These are phyloP conservation scores for Machaerirhynchus nigripectus DNA, from an alignment of 2,113 vertebrate species.

Conservation along the genomic window DNA sequence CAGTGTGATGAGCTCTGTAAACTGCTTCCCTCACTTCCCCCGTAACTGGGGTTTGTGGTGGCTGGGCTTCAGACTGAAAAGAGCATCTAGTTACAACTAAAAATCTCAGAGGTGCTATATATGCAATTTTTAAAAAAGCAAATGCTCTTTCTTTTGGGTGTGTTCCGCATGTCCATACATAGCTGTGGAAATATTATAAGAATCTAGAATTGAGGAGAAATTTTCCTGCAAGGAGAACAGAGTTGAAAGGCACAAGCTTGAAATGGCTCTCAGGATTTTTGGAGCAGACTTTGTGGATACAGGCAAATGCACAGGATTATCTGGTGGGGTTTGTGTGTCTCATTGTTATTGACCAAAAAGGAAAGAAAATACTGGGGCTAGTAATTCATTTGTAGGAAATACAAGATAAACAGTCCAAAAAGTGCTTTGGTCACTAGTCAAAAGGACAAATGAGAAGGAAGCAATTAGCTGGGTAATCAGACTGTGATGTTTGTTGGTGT, in stretches of 20 bases:
- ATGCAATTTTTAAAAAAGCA: not conserved
- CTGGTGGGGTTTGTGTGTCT: not conserved
- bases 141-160: not conserved
- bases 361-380: not conserved
- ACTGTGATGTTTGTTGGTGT: not conserved
- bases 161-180: not conserved
- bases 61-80: not conserved
- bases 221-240: not conserved
- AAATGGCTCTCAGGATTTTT: not conserved
- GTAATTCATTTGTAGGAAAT: not conserved
- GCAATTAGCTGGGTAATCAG: not conserved
- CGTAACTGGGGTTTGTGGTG: accelerated
- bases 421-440: not conserved
- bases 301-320: not conserved
- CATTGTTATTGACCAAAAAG: not conserved
- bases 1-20: not conserved
- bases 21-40: not conserved
- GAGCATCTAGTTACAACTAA: not conserved
- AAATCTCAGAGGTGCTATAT: not conserved
- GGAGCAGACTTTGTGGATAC: not conserved
- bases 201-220: not conserved
- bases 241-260: not conserved
- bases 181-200: not conserved
- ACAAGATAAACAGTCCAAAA: not conserved
- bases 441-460: not conserved